Base-by-base conservation (phyloP, 2,888 invertebrate species). In the Tricholauxania praeusta region DNA sequence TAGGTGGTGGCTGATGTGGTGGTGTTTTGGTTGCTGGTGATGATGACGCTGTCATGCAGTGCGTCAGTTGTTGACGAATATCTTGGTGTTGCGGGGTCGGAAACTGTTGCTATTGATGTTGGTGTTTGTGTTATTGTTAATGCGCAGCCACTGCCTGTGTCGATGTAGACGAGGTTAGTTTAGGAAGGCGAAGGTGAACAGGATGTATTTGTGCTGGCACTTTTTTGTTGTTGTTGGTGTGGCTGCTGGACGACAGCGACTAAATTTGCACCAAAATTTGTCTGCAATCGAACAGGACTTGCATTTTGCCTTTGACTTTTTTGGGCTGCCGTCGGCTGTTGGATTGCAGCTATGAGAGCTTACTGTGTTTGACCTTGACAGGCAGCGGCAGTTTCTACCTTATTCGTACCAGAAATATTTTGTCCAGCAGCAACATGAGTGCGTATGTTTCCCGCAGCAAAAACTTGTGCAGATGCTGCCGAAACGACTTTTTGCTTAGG, bases 281-380 rank as follows among this genome's bases (percentile, higher is more conserved):
- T 88, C 83, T 91, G 90, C 76, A 91, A 88, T 67, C 90, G 89
- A 39, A 92, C 91, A 73, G 91, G 92, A 82, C 90, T 91, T 6
- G 89, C 86, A 76, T 88, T 89, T 78, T 90, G 90, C 2, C 90
- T 84, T 85, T 88, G 90, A 81, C 88, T 89, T 78, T 88, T 89
- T 79, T 88, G 89, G 74, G 86, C 90, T 77, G 87, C 89, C 77
- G 86, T 90, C 79, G 89, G 89, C 19, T 90, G 89, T 75, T 82
- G 82, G 72, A 85, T 80, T 80, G 90, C 90, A 22, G 89, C 89
- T 62, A 90, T 84, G 10, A 91, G 80, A 2, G 90, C 89, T 76
- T 89, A 89, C 75, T 90, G 90, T 12, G 88, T 88, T 55, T 89
- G 87, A 59, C 84, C 82, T n/a, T 84, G 83, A 70, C 81, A 87